phyloP scores from a whole-genome alignment of 2,113 vertebrate species.

The Muntiacus muntjak region DNA sequence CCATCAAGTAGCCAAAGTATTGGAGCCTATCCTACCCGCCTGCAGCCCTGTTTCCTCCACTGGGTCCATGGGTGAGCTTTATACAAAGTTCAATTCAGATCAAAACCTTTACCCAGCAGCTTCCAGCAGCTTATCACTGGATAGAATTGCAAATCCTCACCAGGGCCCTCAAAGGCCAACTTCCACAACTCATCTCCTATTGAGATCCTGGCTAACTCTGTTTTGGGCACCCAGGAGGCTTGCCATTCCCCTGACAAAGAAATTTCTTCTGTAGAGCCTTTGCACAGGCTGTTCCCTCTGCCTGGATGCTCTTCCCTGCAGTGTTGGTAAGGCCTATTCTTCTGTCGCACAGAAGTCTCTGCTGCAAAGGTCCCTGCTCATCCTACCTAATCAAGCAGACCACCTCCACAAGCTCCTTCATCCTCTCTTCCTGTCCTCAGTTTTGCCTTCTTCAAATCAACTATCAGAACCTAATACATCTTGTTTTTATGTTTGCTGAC shows the following conservation, averaged over 20 bases:
- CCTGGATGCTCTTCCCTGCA: not conserved
- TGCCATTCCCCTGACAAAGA: not conserved
- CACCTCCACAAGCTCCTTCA: not conserved
- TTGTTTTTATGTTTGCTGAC: not conserved
- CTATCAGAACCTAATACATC: not conserved
- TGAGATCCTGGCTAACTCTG: not conserved
- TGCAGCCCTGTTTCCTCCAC: not conserved
- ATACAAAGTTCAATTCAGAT: not conserved
- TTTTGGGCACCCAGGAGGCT: not conserved
- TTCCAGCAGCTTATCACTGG: not conserved
- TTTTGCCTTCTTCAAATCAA: not conserved
- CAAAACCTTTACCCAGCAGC: not conserved
- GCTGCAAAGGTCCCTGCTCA: not conserved
- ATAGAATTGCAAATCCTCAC: not conserved
- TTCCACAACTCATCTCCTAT: not conserved
- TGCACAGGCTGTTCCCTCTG: not conserved
- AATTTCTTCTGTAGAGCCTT: not conserved
- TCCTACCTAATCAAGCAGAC: not conserved
- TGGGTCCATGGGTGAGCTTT: not conserved
- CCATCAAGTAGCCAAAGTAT: not conserved
- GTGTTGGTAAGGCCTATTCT: not conserved
- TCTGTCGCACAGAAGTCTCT: not conserved
- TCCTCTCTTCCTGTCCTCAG: not conserved
- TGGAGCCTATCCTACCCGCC: not conserved
- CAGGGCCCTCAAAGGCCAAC: not conserved